Conservation (phyloP, 2,888 invertebrate species). For the Drosophila tanythrix region DNA sequence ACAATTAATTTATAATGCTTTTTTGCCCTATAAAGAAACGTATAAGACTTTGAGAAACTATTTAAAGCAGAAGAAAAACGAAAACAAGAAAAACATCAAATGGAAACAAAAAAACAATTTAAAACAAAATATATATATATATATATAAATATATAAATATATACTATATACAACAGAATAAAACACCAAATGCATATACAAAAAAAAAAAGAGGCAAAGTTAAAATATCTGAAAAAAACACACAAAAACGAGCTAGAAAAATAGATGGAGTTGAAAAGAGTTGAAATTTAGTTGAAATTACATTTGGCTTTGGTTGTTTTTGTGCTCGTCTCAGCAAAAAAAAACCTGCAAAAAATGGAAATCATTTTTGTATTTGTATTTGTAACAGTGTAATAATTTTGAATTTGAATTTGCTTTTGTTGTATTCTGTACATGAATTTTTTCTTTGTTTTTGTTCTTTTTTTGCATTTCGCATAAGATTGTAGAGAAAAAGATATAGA, state of each 20-base stretch:
- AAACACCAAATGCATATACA: slow-evolving; percentile 17
- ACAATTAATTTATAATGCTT: slow-evolving; percentile 72
- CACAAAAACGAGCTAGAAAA: slow-evolving; percentile 11
- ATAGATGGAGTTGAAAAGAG: slow-evolving; percentile 15
- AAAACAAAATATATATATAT: slow-evolving; percentile 19
- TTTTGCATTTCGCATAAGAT: slow-evolving; percentile 46
- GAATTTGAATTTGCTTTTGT: slow-evolving; percentile 13
- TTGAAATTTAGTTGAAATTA: slow-evolving; percentile 67
- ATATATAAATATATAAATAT: slow-evolving; percentile 24
- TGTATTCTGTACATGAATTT: neutral
- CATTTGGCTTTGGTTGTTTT: slow-evolving; percentile 53
- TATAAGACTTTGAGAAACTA: slow-evolving; percentile 82
- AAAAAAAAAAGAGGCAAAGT: slow-evolving; percentile 3
- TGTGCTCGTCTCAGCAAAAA: slow-evolving; percentile 25
- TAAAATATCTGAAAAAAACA: slow-evolving; percentile 4
- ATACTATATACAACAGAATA: slow-evolving; percentile 36
- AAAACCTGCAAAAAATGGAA: slow-evolving; percentile 18
- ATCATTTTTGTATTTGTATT: slow-evolving; percentile 25
- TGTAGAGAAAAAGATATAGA: slow-evolving; percentile 11
- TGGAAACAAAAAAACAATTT: slow-evolving; percentile 24
- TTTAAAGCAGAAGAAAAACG: slow-evolving; percentile 53
- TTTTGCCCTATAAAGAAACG: slow-evolving; percentile 83
- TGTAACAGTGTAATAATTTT: slow-evolving; percentile 19
- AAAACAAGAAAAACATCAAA: slow-evolving; percentile 22
- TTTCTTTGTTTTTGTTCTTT: slow-evolving; percentile 13